Evolutionary conservation across 2,113 vertebrate species (phyloP), one percentile per base, ranked within the genome.

Genomic region (Saimiri boliviensis): DNA sequence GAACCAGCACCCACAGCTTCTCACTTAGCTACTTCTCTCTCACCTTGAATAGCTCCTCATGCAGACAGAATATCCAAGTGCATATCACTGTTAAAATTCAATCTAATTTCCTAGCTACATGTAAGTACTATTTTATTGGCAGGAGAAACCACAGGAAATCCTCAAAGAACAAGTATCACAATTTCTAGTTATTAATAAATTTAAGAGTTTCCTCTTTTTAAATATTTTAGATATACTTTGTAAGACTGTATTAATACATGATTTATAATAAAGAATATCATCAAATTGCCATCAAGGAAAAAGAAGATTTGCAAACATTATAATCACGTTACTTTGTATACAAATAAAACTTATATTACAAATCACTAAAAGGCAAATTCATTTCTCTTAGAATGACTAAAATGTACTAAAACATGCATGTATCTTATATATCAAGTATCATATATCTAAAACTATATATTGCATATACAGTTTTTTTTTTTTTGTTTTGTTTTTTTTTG

Each of bases 321-420:
- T 30, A 76, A 66, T 35, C 49, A 82, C 9, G 37, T 19, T 42
- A 13, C 40, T 89, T 45, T 30, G 6, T 5, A 52, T 19, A 56
- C 2, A 68, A 79, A 79, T 27, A 21, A 54, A 60, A 86, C 9
- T n/a, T n/a, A 30, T 9, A 70, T 19, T 82, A 8, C 32, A 76
- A 45, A 42, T 63, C 79, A 52, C 23, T 25, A 80, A 84, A 74
- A 97, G 90, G 58, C 30, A 88, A 47, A 74, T 63, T 8, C 82
- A 73, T 30, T 85, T 42, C 27, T 76, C 94, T 63, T 73, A 79
- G 35, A 80, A 70, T 86, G 21, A 49, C 37, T n/a, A 52, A 68
- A 71, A 71, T 30, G 27, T 52, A 30, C 25, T 68, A 60, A 52
- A 5, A 30, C 14, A 35, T 5, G n/a, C 3, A 35, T 9, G 8